Conservation (phyloP, 2,797 vertebrate species). For the Triplophysa yarkandensis region DNA sequence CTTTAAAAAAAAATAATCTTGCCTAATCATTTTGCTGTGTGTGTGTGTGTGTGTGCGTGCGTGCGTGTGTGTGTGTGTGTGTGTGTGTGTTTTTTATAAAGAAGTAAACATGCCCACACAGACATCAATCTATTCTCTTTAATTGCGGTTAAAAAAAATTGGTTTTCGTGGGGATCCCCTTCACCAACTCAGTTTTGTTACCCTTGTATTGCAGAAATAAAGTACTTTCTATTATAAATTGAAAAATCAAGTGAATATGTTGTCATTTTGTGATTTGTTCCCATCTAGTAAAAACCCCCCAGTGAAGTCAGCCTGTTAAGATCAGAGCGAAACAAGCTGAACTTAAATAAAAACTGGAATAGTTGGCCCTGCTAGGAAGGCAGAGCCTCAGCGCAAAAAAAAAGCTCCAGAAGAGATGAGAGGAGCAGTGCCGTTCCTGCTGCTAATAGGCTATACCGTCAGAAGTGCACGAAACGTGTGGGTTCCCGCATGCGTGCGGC, state of each 20-base stretch:
- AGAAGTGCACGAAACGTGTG: slow-evolving; percentile 40
- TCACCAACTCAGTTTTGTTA: not conserved
- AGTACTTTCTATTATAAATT: not conserved
- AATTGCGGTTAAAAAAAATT: too few species aligned
- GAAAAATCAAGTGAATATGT: not conserved
- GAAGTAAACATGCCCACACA: too few species aligned
- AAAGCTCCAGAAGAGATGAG: slow-evolving; percentile 39
- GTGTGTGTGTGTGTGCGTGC: too few species aligned
- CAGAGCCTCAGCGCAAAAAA: slow-evolving; percentile 31
- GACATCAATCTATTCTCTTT: too few species aligned
- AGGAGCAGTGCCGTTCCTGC: slow-evolving; percentile 44
- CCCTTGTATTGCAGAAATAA: not conserved
- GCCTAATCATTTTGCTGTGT: too few species aligned
- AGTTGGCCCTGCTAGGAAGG: slow-evolving; percentile 41
- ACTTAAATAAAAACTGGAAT: slow-evolving; percentile 39
- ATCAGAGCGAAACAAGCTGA: slow-evolving; percentile 48
- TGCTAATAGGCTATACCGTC: slow-evolving; percentile 52
- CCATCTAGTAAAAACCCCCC: slow-evolving; percentile 4
- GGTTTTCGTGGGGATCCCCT: too few species aligned
- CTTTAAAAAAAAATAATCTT: too few species aligned
- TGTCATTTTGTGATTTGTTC: slow-evolving; percentile 38
- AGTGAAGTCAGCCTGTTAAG: slow-evolving; percentile 37
- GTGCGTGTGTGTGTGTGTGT: too few species aligned
- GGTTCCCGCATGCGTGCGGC: slow-evolving; percentile 21
- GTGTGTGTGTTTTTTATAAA: too few species aligned